Base-by-base conservation (phyloP, 2,888 invertebrate species). In the Drosophila infuscata region DNA sequence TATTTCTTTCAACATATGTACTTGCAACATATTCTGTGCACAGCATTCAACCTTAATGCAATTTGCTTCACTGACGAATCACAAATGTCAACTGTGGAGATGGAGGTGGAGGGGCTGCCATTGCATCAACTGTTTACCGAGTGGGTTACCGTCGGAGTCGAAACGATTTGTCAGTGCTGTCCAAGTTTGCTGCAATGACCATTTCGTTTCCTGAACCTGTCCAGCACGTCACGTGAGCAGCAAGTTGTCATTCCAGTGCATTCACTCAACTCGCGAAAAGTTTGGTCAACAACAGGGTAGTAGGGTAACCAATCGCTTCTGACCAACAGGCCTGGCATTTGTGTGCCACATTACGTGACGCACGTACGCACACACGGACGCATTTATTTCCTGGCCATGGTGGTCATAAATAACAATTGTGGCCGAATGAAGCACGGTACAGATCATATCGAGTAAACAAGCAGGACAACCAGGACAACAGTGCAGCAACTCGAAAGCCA, bases 401-500 rank as follows among this genome's bases (percentile, higher is more conserved):
- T 59, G 53, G 57, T 71, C 82, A 89, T 89, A 88, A 85, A 88
- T 88, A 88, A 77, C 88, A 89, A 85, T 75, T 38, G 38, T 12
- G 38, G 17, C 48, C 46, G 38, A 56, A 57, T 35, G 17, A 52
- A 12, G 53, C 32, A 20, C 41, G 46, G 11, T 54, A 33, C 57
- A 62, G 71, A 69, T 83, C 70, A 69, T 63, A 72, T 75, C 72
- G n/a, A 30, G 59, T 30, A 53, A 52, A 33, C 49, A 61, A 41
- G 20, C 77, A 46, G 70, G 61, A 12, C 74, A 71, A 64, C 62
- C 54, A 56, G 58, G 49, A 60, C 52, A 53, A 32, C 25, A 64
- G 49, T 43, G 46, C 32, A 15, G n/a, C 56, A 56, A 49, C 64
- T 74, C 60, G 53, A 59, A 66, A 15, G 15, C 3, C 33, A 12